These are phyloP conservation scores for Ashinkailepas kermadecensis DNA, from an alignment of 2,888 invertebrate species.

Conservation along the genomic window DNA sequence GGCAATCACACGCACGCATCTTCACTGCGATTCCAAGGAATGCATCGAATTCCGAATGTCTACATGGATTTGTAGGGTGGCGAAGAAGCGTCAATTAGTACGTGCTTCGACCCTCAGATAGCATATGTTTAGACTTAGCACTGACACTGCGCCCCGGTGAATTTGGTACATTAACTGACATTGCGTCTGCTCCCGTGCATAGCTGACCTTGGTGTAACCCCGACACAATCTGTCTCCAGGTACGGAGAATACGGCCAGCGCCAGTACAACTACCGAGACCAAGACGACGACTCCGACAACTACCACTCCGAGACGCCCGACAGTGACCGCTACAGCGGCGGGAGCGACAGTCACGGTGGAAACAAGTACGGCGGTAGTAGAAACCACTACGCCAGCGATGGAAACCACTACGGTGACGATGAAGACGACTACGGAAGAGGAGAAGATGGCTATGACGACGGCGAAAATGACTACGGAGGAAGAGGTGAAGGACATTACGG, in stretches of 20 bases:
- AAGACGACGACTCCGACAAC: background rate
- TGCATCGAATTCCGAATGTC: too few relatives aligned
- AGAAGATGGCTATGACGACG: background rate
- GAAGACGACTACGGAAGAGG: background rate
- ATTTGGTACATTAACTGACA: too few relatives aligned
- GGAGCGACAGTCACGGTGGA: background rate
- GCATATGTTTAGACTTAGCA: too few relatives aligned
- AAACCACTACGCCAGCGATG: background rate
- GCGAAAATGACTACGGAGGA: background rate
- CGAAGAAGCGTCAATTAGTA: too few relatives aligned
- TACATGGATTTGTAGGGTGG: too few relatives aligned
- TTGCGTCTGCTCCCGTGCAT: too few relatives aligned
- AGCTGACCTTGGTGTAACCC: too few relatives aligned
- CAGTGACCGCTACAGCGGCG: conserved; percentile 2
- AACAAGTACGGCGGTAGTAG: background rate
- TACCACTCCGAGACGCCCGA: background rate
- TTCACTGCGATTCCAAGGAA: too few relatives aligned
- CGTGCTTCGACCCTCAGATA: too few relatives aligned
- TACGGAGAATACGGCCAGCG: background rate
- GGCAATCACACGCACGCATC: too few relatives aligned
- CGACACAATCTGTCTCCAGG: background rate
- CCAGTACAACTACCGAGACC: background rate
- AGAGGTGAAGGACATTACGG: background rate
- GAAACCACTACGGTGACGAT: background rate
- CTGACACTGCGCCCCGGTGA: too few relatives aligned